A percentile compares a stretch with the other conserved stretches of the same genome.
phyloP scores from a whole-genome alignment of 2,113 vertebrate genomes.

The Irena cyanogastra region DNA sequence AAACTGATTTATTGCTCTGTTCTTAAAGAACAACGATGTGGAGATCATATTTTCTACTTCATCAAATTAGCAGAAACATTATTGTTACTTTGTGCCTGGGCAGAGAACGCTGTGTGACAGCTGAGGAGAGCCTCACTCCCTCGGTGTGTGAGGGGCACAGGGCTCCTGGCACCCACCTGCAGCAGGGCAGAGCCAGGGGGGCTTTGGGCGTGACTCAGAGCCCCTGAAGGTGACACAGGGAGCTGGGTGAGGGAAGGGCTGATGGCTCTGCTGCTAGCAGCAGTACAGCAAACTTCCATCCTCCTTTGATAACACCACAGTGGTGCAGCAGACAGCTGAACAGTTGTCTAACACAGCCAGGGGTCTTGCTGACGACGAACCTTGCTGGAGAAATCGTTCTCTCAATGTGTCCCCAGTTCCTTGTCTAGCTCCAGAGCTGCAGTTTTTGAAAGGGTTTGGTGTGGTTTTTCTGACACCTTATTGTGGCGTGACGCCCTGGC shows the following conservation, averaged over 20 bases:
- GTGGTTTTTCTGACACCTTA: neutral
- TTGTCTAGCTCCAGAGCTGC: neutral
- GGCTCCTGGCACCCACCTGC: neutral
- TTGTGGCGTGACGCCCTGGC: accelerated
- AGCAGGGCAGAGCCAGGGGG: neutral
- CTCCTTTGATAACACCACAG: neutral
- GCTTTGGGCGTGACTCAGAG: neutral
- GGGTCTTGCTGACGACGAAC: neutral
- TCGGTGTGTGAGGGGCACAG: accelerated
- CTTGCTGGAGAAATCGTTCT: neutral
- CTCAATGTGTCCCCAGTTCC: neutral
- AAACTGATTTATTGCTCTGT: neutral
- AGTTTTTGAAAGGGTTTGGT: neutral
- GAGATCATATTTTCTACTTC: neutral
- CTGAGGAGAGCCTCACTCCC: neutral
- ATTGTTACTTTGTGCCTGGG: neutral
- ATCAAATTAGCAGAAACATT: neutral
- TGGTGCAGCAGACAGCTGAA: neutral
- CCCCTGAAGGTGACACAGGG: neutral
- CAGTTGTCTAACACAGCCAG: constrained; percentile 25
- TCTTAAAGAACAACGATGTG: neutral
- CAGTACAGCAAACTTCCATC: neutral
- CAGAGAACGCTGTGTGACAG: accelerated
- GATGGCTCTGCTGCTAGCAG: neutral
- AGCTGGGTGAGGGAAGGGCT: neutral